A percentile compares a stretch with the other conserved stretches of the same genome.
These are phyloP conservation scores for Vespertilio murinus DNA, from an alignment of 2,797 vertebrate genomes.

Conservation along the genomic window DNA sequence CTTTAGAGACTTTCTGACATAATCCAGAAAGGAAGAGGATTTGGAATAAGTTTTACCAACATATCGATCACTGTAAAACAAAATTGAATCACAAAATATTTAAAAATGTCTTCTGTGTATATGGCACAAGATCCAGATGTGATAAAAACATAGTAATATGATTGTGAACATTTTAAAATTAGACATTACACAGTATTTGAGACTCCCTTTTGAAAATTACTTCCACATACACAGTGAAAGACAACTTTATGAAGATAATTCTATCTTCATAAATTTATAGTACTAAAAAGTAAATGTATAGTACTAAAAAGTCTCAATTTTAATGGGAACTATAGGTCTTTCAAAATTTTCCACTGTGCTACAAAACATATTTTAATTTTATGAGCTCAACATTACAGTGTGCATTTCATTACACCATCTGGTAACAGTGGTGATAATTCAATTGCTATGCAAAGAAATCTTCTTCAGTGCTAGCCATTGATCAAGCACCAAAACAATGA, in stretches of 20 bases:
- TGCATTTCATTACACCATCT: conserved; percentile 33
- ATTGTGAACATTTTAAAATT: conserved; percentile 15
- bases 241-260: conserved; percentile 35
- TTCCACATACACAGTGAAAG: conserved; percentile 22
- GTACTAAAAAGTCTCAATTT: conserved; percentile 35
- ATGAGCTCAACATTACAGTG: conserved; percentile 13
- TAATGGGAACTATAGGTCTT: neutral
- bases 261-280: neutral
- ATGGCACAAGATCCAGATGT: neutral
- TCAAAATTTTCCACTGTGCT: conserved; percentile 54
- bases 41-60: conserved; percentile 97
- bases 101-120: conserved; percentile 10
- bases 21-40: conserved; percentile 93
- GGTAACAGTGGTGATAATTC: conserved; percentile 1
- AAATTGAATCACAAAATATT: conserved; percentile 47
- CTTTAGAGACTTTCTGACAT: conserved; percentile 91
- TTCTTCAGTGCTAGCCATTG: neutral
- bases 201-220: conserved; percentile 34
- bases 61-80: conserved; percentile 87
- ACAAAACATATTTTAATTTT: conserved; percentile 61
- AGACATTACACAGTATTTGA: conserved; percentile 16
- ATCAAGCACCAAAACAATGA: neutral
- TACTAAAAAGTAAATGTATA: conserved; percentile 36
- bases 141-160: conserved; percentile 22
- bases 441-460: neutral